phyloP scores from a whole-genome alignment of 2,888 invertebrate genomes.

The Phyllotreta striolata region DNA sequence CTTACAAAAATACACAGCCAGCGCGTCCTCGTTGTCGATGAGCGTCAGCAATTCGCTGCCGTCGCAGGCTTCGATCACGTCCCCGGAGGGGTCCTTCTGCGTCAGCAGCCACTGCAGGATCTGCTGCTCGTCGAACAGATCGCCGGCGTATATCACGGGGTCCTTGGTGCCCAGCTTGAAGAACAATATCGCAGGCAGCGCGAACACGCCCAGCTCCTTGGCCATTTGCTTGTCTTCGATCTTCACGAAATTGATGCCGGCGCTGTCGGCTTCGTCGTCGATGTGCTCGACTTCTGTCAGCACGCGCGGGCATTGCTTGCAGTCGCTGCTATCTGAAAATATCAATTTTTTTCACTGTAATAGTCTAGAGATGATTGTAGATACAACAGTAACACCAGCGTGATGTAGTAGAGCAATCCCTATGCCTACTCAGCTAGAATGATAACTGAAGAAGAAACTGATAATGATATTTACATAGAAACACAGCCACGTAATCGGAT shows the following conservation, averaged over 20 bases:
- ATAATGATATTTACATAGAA: constrained; percentile 80
- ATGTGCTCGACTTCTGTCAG: constrained; percentile 90
- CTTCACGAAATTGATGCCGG: constrained; percentile 92
- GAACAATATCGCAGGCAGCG: constrained; percentile 88
- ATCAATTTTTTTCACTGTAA: too few relatives aligned
- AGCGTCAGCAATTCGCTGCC: constrained; percentile 79
- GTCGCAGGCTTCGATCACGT: constrained; percentile 87
- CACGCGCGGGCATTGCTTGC: constrained; percentile 91
- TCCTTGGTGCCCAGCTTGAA: constrained; percentile 88
- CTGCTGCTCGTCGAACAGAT: constrained; percentile 86
- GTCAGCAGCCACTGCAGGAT: constrained; percentile 90
- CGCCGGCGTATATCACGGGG: constrained; percentile 91
- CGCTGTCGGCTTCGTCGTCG: constrained; percentile 90
- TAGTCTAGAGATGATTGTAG: too few relatives aligned
- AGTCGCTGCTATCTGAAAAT: constrained; percentile 93
- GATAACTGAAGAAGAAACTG: too few relatives aligned
- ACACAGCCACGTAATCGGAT: constrained; percentile 89
- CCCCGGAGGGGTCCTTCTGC: constrained; percentile 91
- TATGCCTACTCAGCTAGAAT: too few relatives aligned
- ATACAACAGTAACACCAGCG: too few relatives aligned
- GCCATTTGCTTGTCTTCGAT: constrained; percentile 89
- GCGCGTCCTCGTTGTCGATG: constrained; percentile 81
- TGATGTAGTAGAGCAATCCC: too few relatives aligned
- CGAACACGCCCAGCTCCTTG: constrained; percentile 88
- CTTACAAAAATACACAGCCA: constrained; percentile 95